phyloP scores from a whole-genome alignment of 2,113 vertebrate species.

The Engystomops pustulosus region DNA sequence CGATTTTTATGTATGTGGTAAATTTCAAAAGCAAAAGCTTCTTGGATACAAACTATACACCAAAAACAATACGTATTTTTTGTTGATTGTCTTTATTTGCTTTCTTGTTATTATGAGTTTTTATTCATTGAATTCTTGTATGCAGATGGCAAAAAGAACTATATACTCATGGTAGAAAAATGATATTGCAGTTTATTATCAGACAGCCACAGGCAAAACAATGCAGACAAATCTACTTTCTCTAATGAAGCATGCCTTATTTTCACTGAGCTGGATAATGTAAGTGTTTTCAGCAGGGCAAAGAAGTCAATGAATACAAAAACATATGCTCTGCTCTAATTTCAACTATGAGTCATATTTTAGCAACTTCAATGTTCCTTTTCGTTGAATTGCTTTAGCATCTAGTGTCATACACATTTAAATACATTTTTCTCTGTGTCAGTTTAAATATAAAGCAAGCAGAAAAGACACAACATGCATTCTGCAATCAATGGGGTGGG shows the following conservation, averaged over 20 bases:
- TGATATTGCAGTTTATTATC: slow-evolving; percentile 37
- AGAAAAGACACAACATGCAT: not conserved
- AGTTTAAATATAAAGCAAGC: not conserved
- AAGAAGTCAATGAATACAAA: slow-evolving; percentile 45
- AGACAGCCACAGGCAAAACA: slow-evolving; percentile 41
- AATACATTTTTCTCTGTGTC: not conserved
- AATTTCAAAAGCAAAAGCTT: no score
- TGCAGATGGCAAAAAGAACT: slow-evolving; percentile 19
- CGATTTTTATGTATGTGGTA: no score
- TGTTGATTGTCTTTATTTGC: not conserved
- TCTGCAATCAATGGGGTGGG: not conserved
- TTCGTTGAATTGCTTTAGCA: slow-evolving; percentile 12
- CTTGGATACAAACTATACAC: not conserved
- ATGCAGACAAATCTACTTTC: slow-evolving; percentile 40
- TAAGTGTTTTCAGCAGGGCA: slow-evolving; percentile 50
- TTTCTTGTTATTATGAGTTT: not conserved
- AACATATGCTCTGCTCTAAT: slow-evolving; percentile 45
- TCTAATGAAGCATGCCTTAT: slow-evolving; percentile 54
- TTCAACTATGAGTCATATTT: slow-evolving; percentile 21
- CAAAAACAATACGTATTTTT: not conserved
- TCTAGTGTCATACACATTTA: not conserved
- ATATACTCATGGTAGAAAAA: slow-evolving; percentile 6
- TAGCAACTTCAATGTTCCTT: not conserved
- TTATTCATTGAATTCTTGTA: not conserved
- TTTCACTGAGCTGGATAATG: slow-evolving; percentile 53